phyloP scores from a whole-genome alignment of 2,113 vertebrate species.

The Hirundichthys speculiger region DNA sequence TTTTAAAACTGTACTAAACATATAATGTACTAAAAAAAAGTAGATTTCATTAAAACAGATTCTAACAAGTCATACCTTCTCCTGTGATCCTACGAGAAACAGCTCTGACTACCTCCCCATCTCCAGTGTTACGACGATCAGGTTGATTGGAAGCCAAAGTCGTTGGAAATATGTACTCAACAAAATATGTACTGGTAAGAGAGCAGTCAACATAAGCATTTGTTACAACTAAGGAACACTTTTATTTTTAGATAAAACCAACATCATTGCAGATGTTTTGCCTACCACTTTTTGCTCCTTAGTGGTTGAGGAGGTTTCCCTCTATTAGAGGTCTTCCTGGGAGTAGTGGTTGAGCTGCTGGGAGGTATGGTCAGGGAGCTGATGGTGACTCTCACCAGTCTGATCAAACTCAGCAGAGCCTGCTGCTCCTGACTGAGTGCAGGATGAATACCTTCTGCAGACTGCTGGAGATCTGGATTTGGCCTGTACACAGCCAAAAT shows the following conservation, averaged over 20 bases:
- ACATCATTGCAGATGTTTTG: neutral
- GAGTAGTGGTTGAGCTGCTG: conserved; percentile 55
- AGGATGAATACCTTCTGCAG: conserved; percentile 7
- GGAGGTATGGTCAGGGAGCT: conserved; percentile 81
- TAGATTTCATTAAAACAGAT: neutral
- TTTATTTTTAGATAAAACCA: neutral
- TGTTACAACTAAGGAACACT: neutral
- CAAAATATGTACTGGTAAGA: conserved; percentile 88
- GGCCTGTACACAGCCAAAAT: conserved; percentile 46
- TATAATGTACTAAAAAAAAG: neutral
- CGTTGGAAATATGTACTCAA: conserved; percentile 89
- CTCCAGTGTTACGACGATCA: conserved; percentile 60
- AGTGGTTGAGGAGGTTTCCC: conserved; percentile 82
- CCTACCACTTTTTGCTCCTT: conserved; percentile 83
- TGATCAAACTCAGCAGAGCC: conserved; percentile 78
- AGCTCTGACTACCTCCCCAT: conserved; percentile 81
- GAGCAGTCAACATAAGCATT: neutral
- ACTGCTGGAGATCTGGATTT: conserved; percentile 14
- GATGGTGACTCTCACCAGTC: conserved; percentile 81
- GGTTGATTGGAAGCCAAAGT: conserved; percentile 75
- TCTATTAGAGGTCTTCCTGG: conserved; percentile 65
- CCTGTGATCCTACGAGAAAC: conserved; percentile 86
- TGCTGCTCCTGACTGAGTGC: conserved; percentile 80
- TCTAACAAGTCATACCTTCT: conserved; percentile 77
- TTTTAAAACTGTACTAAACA: neutral